Evolutionary conservation across 2,797 vertebrate species (phyloP), one percentile per base, ranked within the genome.

Genomic region (Falco novaeseelandiae): DNA sequence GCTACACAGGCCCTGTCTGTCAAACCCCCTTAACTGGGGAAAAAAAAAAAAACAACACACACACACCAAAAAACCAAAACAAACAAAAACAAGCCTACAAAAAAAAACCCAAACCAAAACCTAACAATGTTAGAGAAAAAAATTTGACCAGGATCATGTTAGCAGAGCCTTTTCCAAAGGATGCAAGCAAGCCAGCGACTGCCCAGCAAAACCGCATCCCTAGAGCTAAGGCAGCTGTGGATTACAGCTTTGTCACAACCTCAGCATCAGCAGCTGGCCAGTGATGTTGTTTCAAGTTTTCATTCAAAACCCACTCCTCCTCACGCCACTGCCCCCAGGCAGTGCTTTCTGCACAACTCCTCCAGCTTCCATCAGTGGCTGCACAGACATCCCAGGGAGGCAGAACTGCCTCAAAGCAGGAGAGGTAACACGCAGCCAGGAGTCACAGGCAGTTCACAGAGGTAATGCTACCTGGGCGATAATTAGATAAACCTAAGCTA

Each of bases 401-500:
- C 66, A 82, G 51, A 27, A 66, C 20, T 30, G 69, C 63, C 51
- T 40, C 4, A 1, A 34, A 66, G 66, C 6, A 21, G 61, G 32
- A 66, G 61, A 83, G 42, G 27, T 63, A 62, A 82, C 54, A 20
- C 0, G 0, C 25, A 54, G 34, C 40, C 55, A 34, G 78, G 52
- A 92, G 76, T 83, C 92, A 63, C 36, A 44, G 51, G 70, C 81
- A 69, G 83, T 58, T 90, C 89, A 92, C 11, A 8, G 84, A 83
- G 54, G 92, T 91, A 96, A 97, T 96, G 91, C 91, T 58, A 97
- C 96, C 92, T 96, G 91, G 63, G 61, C 61, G 89, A 73, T 95
- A 96, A 96, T 92, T 96, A 95, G 89, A 96, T 96, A 92, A 97
- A 92, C 79, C 84, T 96, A 97, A 96, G 87, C 93, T 92, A 78